phyloP scores from a whole-genome alignment of 1,140 invertebrate genomes.

The Megalonaias nervosa region DNA sequence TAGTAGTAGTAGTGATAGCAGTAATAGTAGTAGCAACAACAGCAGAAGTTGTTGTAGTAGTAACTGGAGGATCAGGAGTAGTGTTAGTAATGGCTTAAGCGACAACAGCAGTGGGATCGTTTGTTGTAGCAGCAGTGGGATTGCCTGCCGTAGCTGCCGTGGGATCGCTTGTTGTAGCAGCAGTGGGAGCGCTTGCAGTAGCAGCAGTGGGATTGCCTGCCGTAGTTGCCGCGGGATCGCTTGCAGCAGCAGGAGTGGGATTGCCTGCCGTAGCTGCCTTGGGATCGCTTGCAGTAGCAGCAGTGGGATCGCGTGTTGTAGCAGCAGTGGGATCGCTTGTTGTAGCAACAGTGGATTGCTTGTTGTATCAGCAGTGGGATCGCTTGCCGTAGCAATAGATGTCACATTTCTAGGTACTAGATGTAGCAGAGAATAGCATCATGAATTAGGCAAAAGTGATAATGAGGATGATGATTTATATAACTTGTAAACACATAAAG shows the following conservation, averaged over 20 bases:
- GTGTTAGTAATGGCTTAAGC: not conserved
- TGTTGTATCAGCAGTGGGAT: no score
- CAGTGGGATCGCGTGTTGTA: no score
- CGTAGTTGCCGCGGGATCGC: not conserved
- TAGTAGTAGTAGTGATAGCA: slow-evolving; percentile 1
- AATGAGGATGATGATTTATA: no score
- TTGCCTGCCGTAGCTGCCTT: no score
- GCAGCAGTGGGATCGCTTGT: not conserved
- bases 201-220: not conserved
- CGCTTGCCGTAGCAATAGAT: no score
- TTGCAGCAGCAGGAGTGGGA: slow-evolving; percentile 8
- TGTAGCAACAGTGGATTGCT: slow-evolving; percentile 12
- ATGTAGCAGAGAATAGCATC: no score
- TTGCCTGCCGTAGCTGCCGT: not conserved
- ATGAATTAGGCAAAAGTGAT: no score
- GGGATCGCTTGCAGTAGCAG: no score
- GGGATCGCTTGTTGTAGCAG: not conserved
- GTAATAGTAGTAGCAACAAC: not conserved
- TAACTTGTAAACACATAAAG: no score
- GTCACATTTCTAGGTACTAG: no score
- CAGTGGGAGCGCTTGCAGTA: not conserved
- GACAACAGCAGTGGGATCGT: slow-evolving; percentile 1
- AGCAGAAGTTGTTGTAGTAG: slow-evolving; percentile 10
- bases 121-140: slow-evolving; percentile 11
- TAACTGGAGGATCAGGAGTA: not conserved